phyloP scores from a whole-genome alignment of 2,797 vertebrate genomes.

The Zenarchopterus dispar region DNA sequence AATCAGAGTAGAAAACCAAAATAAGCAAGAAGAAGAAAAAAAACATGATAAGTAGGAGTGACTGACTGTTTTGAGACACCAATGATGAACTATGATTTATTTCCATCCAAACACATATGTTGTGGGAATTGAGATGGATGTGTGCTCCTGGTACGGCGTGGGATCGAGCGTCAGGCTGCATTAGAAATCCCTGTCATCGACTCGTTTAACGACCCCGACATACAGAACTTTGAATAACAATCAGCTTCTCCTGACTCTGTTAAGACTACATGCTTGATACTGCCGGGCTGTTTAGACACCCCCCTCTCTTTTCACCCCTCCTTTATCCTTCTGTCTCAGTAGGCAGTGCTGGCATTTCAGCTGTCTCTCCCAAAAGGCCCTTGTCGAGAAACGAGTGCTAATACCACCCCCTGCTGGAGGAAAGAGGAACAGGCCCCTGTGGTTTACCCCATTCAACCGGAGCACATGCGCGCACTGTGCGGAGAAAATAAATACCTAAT shows the following conservation, averaged over 20 bases:
- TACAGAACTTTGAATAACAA: slow-evolving; percentile 81
- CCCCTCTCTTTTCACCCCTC: slow-evolving; percentile 9
- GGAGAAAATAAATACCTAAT: too few relatives aligned
- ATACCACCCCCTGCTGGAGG: slow-evolving; percentile 82
- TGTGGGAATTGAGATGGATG: slow-evolving; percentile 76
- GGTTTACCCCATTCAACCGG: too few relatives aligned
- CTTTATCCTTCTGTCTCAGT: slow-evolving; percentile 63
- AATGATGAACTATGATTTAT: slow-evolving; percentile 81
- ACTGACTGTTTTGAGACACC: slow-evolving; percentile 73
- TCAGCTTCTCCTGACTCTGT: slow-evolving; percentile 75
- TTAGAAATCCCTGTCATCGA: slow-evolving; percentile 71
- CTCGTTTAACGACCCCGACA: slow-evolving; percentile 79
- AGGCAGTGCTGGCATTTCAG: slow-evolving; percentile 81
- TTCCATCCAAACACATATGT: slow-evolving; percentile 80
- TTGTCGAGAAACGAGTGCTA: slow-evolving; percentile 72
- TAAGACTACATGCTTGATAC: slow-evolving; percentile 76
- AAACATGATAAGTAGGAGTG: slow-evolving; percentile 52
- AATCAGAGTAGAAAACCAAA: slow-evolving; percentile 19
- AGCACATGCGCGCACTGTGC: too few relatives aligned
- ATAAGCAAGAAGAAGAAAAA: slow-evolving; percentile 24
- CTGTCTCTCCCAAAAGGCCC: slow-evolving; percentile 74
- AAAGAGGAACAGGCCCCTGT: slow-evolving; percentile 9
- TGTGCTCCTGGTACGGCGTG: slow-evolving; percentile 38
- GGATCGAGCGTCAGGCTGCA: slow-evolving; percentile 46
- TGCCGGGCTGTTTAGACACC: slow-evolving; percentile 64